Conservation (phyloP, 2,888 invertebrate genomes). For the Ethmia dodecea region DNA sequence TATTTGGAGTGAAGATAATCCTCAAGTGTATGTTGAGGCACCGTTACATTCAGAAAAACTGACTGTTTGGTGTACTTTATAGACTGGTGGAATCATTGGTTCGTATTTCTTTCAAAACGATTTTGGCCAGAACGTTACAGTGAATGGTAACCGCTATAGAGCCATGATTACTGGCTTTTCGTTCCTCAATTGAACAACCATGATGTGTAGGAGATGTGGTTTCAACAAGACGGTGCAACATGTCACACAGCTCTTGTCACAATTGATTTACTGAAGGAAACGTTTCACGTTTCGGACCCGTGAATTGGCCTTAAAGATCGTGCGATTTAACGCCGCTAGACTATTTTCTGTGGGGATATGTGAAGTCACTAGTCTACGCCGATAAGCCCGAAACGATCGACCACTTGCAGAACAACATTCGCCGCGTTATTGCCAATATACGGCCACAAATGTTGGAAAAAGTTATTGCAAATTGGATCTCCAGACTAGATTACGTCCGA, state of each 20-base stretch:
- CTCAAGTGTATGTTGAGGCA: slow-evolving; percentile 19
- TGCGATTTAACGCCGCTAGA: no score
- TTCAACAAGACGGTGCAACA: no score
- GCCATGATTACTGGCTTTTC: slow-evolving; percentile 22
- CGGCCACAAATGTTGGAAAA: no score
- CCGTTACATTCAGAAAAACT: slow-evolving; percentile 32
- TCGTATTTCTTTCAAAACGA: slow-evolving; percentile 34
- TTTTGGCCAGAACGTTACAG: slow-evolving; percentile 22
- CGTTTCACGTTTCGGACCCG: no score
- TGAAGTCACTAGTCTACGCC: no score
- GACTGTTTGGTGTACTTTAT: slow-evolving; percentile 39
- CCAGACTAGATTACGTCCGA: no score
- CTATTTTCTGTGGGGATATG: no score
- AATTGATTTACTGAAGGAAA: slow-evolving; percentile 17
- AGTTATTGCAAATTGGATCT: no score
- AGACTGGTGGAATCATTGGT: slow-evolving; percentile 32
- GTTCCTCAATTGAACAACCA: slow-evolving; percentile 14
- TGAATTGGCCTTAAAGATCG: no score
- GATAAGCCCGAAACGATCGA: no score
- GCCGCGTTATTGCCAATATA: no score
- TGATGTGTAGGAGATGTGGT: slow-evolving; percentile 13
- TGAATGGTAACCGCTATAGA: slow-evolving; percentile 22
- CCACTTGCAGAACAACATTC: no score
- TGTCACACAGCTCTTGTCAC: slow-evolving; percentile 19
- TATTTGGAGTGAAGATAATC: slow-evolving; percentile 14